A percentile compares a stretch with the other conserved stretches of the same genome.
Evolutionary conservation across 2,888 invertebrate genomes (phyloP).

Genomic region (Zygogramma bicolorata): DNA sequence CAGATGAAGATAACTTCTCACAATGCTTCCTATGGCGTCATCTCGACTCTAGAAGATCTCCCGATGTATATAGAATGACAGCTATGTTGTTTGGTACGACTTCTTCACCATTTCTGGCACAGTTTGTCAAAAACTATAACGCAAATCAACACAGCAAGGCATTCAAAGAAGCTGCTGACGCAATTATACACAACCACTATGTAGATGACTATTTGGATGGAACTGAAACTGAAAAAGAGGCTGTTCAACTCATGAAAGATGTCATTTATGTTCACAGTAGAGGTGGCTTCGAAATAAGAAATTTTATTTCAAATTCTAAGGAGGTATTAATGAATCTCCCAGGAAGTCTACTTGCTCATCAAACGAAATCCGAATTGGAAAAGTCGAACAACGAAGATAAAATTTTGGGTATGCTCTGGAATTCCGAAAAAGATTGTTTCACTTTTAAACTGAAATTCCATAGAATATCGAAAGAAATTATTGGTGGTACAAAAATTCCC

Average conservation of each 20-base stretch:
- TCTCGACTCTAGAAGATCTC: background rate
- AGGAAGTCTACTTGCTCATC: background rate
- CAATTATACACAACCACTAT: background rate
- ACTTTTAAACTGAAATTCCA: background rate
- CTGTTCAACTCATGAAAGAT: background rate
- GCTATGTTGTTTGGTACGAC: background rate
- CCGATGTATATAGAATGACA: background rate
- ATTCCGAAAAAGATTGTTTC: background rate
- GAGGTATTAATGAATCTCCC: background rate
- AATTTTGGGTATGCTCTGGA: background rate
- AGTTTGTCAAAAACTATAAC: background rate
- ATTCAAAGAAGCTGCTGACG: background rate
- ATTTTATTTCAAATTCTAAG: background rate
- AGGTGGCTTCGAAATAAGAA: background rate
- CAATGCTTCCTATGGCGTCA: background rate
- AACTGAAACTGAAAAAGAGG: background rate
- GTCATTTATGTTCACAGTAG: background rate
- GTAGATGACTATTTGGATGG: too few species aligned
- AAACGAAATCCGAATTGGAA: background rate
- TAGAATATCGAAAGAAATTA: background rate
- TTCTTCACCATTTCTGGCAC: background rate
- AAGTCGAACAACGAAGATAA: background rate
- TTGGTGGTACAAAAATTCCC: background rate
- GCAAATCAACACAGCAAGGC: background rate
- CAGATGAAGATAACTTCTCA: background rate